Evolutionary conservation across 2,888 invertebrate species (phyloP).

Genomic region (Eupsilia transversa): DNA sequence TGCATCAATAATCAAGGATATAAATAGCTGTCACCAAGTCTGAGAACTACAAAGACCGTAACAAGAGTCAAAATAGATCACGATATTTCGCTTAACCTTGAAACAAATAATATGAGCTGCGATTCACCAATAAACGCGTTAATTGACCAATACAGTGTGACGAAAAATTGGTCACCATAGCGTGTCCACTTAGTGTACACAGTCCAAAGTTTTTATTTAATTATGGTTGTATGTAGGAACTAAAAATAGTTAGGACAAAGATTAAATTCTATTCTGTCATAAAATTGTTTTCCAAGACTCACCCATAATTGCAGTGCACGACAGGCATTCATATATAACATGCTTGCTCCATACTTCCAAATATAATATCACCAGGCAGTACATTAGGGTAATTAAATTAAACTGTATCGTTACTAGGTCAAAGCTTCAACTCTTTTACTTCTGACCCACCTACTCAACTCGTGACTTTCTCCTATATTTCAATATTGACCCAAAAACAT

Average conservation of each 20-base stretch:
- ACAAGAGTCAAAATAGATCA: conserved; percentile 13
- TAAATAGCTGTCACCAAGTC: not conserved
- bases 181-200: not conserved
- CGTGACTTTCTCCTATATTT: conserved; percentile 64
- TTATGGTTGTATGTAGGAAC: too few species aligned
- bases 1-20: too few species aligned
- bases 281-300: not conserved
- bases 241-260: not conserved
- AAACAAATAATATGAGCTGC: conserved; percentile 47
- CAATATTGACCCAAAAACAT: conserved; percentile 62
- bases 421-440: conserved; percentile 6
- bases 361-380: not conserved
- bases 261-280: not conserved
- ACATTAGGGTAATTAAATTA: conserved; percentile 7
- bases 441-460: conserved; percentile 46
- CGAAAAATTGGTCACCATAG: conserved; percentile 21
- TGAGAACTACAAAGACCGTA: not conserved
- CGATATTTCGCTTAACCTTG: conserved; percentile 43
- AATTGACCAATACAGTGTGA: conserved; percentile 55
- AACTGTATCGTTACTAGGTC: conserved; percentile 29
- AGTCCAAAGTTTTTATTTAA: conserved; percentile 19
- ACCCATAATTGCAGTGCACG: not conserved
- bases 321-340: too few species aligned
- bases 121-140: conserved; percentile 49
- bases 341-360: not conserved